Base-by-base conservation (phyloP, 2,888 invertebrate species). In the Chloroclysta siterata region DNA sequence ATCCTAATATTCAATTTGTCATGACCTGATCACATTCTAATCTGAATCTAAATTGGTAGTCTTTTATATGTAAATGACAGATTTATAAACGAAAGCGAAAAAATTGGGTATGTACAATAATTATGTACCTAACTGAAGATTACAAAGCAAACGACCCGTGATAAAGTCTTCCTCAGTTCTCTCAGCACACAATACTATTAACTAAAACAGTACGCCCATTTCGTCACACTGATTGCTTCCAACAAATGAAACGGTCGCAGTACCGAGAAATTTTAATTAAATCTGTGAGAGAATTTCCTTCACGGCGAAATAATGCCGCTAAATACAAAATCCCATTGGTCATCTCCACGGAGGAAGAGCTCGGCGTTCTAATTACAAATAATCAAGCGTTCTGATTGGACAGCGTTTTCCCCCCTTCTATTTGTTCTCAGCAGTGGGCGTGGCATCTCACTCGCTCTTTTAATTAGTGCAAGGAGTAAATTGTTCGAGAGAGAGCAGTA, bases 401-500 rank as follows among this genome's bases (percentile, higher is more conserved):
- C 76, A 84, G 77, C 75, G 70, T 73, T 75, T 79, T 86, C 87
- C 91, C 90, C 91, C 87, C 89, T 83, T 84, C 87, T 90, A 84
- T 93, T 93, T 93, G 93, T 93, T 93, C 92, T 93, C 85, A 76
- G 80, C 74, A 70, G 82, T 81, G 82, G 92, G 92, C 91, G 93
- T 85, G 90, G 90, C 81, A 72, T 87, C 89, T 88, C 87, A 87
- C 89, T 90, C 90, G 85, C 90, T 89, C 90, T 93, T 93, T 93
- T 93, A 93, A 93, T 93, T 93, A 93, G 93, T 92, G 90, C 87
- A 90, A 93, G 91, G 93, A 93, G 93, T 93, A 93, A 93, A 93
- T 93, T 93, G 93, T 85, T 89, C 82, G 89, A 79, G 90, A 88
- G 89, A 88, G 93, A 90, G 90, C 85, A 84, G 83, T 90, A 89